Evolutionary conservation across 2,888 invertebrate genomes (phyloP), one percentile per base, ranked within the genome.

Genomic region (Drosophila borealis): DNA sequence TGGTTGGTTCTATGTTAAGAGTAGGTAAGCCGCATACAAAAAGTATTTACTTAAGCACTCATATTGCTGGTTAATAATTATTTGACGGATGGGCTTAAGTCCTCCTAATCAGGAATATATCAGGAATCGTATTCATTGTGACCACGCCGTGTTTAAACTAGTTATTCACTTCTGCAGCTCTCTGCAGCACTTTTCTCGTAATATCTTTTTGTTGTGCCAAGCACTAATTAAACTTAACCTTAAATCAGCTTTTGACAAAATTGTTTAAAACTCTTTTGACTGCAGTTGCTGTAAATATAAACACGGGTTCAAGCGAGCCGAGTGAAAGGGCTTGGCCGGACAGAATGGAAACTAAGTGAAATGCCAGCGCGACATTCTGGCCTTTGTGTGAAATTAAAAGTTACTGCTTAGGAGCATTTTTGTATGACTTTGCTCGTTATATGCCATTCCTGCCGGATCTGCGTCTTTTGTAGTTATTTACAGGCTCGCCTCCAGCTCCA

Each of bases 371-470:
- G 33, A 37, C 29, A 19, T 42, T 34, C 17, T 29, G 25, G 10
- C 29, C 14, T 13, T 33, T 37, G 36, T 46, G 10, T 51, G 34
- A 50, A 41, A 64, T 46, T 54, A 72, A 55, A 72, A 69, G 73
- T 63, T 64, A 37, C 42, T 55, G 39, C 42, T 65, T 53, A 21
- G 56, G 10, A 48, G 29, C 44, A 55, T 45, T 78, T 73, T 37
- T 41, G 37, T 37, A 34, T 36, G 59, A 53, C 66, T 60, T 48
- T 73, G 60, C 60, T 74, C 39, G 49, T 70, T 69, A 72, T 46
- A 36, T 59, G 41, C 42, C n/a, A n/a, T 60, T 60, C 8, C 33
- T 19, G 65, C 17, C 65, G 55, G 46, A 56, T 59, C 57, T 59
- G 54, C 25, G 55, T 36, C 62, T 37, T 49, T 54, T 60, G 66